Percentiles rank a stretch among this genome's conserved stretches.
Conservation (phyloP, 2,113 vertebrate species). For the Dasypus novemcinctus region DNA sequence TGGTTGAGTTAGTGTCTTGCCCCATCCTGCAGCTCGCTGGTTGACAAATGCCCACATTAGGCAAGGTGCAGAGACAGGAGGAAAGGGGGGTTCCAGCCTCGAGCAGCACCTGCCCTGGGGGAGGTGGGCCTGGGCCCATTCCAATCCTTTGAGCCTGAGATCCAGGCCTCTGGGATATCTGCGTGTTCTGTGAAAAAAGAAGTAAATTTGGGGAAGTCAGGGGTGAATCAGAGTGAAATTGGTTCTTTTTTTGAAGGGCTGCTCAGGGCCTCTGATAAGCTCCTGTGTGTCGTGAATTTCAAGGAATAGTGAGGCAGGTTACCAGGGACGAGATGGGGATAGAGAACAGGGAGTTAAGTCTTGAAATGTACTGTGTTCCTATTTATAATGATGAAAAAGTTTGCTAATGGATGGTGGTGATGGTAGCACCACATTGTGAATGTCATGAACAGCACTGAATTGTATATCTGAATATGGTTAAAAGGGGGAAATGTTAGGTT, state of each 20-base stretch:
- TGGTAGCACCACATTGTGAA: too few species aligned
- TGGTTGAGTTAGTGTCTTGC: slow-evolving; percentile 31
- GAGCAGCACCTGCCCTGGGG: not conserved
- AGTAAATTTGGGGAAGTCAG: not conserved
- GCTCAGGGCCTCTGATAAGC: not conserved
- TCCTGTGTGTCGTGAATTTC: not conserved
- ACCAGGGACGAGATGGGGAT: too few species aligned
- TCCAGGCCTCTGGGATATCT: not conserved
- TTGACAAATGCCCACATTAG: slow-evolving; percentile 30
- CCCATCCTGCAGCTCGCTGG: not conserved
- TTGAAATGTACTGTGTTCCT: too few species aligned
- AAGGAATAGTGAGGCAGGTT: not conserved
- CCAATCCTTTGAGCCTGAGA: not conserved
- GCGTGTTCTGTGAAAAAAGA: not conserved
- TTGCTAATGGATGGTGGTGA: too few species aligned
- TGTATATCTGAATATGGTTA: too few species aligned
- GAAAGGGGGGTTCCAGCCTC: not conserved
- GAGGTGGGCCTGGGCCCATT: not conserved
- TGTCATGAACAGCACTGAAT: too few species aligned
- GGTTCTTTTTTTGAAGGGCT: not conserved
- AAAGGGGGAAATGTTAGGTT: too few species aligned
- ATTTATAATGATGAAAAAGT: too few species aligned
- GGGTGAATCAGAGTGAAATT: not conserved
- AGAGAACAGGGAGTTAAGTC: too few species aligned
- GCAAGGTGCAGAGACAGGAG: not conserved